phyloP scores from a whole-genome alignment of 2,888 invertebrate genomes.

The Leucophenga montana region DNA sequence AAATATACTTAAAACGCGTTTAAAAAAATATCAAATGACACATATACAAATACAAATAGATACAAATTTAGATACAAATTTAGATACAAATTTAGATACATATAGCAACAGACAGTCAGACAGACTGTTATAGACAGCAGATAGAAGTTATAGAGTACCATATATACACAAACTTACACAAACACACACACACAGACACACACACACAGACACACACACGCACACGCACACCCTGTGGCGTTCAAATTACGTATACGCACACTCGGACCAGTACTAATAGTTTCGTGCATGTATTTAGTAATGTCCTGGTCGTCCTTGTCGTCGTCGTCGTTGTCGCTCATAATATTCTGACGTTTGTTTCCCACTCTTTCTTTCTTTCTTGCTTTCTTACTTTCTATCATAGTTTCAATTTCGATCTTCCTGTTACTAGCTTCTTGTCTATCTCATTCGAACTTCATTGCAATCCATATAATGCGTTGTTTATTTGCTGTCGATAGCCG shows the following conservation, averaged over 20 bases:
- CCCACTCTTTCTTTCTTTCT: neutral
- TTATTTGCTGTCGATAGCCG: slow-evolving; percentile 17
- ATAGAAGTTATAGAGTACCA: too few relatives aligned
- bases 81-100: too few relatives aligned
- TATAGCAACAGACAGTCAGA: too few relatives aligned
- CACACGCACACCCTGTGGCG: slow-evolving; percentile 18
- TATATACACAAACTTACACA: neutral
- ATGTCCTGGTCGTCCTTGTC: neutral
- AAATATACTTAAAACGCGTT: too few relatives aligned
- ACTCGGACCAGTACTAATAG: neutral
- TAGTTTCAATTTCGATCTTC: neutral
- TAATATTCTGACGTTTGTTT: too few relatives aligned
- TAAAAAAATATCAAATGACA: too few relatives aligned
- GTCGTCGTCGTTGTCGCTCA: too few relatives aligned
- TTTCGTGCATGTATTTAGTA: neutral
- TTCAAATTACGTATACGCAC: slow-evolving; percentile 21
- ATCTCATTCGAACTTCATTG: slow-evolving; percentile 1
- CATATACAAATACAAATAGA: too few relatives aligned
- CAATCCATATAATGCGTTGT: slow-evolving; percentile 18
- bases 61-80: too few relatives aligned
- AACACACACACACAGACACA: neutral
- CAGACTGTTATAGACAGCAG: too few relatives aligned
- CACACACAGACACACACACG: slow-evolving; percentile 11
- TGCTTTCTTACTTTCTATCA: neutral
- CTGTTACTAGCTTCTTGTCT: neutral